These are phyloP conservation scores for Tyrophagus putrescentiae DNA, from an alignment of 1,140 invertebrate genomes.

Conservation along the genomic window DNA sequence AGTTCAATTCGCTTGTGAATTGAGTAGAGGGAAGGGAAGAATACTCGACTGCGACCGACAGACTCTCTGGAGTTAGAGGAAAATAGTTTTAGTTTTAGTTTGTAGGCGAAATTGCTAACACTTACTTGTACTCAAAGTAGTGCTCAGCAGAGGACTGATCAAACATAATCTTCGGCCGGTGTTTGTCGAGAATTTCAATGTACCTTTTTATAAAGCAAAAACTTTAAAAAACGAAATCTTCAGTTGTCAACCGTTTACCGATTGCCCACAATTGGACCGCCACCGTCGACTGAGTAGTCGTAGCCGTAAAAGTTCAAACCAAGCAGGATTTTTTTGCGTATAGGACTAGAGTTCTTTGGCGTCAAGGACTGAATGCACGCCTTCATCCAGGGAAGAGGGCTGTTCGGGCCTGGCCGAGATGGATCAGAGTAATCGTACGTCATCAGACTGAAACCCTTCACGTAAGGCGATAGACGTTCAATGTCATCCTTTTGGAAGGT, in stretches of 20 bases:
- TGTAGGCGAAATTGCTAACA: neutral
- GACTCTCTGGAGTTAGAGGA: conserved; percentile 40
- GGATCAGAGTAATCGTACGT: conserved; percentile 82
- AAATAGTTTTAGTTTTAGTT: neutral
- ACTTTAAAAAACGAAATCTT: conserved; percentile 17
- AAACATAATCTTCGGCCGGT: conserved; percentile 56
- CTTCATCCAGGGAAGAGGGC: conserved; percentile 65
- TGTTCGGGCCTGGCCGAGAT: conserved; percentile 58
- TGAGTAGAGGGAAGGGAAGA: conserved; percentile 74
- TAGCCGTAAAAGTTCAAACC: conserved; percentile 83
- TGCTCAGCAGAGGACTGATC: conserved; percentile 65
- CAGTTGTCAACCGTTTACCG: conserved; percentile 50
- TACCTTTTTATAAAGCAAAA: conserved; percentile 30
- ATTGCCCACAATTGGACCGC: conserved; percentile 56
- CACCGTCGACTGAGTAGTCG: conserved; percentile 58
- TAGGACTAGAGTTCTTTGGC: conserved; percentile 38
- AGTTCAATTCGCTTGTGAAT: conserved; percentile 62
- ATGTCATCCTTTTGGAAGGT: conserved; percentile 62
- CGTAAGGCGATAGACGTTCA: conserved; percentile 52
- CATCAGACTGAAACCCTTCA: conserved; percentile 79
- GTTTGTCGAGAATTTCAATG: conserved; percentile 36
- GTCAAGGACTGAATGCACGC: conserved; percentile 57
- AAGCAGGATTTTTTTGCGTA: conserved; percentile 60
- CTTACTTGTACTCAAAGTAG: conserved; percentile 66
- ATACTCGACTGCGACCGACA: conserved; percentile 53